A percentile compares a stretch with the other conserved stretches of the same genome.
These are phyloP conservation scores for Rhadina sibilatrix DNA, from an alignment of 2,113 vertebrate species.

Conservation along the genomic window DNA sequence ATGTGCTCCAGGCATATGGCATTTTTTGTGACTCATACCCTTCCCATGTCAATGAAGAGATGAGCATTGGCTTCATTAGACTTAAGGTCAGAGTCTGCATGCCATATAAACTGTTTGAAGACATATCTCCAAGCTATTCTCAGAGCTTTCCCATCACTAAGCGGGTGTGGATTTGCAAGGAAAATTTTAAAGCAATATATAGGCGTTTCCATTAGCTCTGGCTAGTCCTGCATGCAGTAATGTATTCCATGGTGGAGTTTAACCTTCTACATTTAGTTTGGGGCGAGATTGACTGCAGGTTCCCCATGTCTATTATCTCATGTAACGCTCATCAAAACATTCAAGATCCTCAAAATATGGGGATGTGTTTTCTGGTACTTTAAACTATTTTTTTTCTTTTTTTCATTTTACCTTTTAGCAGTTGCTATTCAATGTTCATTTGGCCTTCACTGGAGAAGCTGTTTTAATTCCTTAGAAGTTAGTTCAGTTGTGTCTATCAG, in stretches of 20 bases:
- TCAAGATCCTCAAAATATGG: background rate
- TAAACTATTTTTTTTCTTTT: background rate
- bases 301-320: background rate
- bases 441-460: background rate
- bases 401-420: background rate
- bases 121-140: background rate
- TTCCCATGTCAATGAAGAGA: background rate
- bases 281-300: background rate
- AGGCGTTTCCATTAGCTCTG: background rate
- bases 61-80: background rate
- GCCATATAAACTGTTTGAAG: background rate
- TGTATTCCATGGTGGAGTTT: accelerated
- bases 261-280: background rate
- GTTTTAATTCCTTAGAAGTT: background rate
- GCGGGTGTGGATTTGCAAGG: background rate
- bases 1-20: background rate
- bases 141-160: background rate
- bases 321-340: accelerated
- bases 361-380: background rate
- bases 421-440: background rate
- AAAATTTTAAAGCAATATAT: background rate
- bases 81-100: background rate
- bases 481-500: background rate
- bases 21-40: background rate
- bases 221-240: background rate